Conservation (phyloP, 92 coral and sea anemone species). For the Isaurus tuberculatus region DNA sequence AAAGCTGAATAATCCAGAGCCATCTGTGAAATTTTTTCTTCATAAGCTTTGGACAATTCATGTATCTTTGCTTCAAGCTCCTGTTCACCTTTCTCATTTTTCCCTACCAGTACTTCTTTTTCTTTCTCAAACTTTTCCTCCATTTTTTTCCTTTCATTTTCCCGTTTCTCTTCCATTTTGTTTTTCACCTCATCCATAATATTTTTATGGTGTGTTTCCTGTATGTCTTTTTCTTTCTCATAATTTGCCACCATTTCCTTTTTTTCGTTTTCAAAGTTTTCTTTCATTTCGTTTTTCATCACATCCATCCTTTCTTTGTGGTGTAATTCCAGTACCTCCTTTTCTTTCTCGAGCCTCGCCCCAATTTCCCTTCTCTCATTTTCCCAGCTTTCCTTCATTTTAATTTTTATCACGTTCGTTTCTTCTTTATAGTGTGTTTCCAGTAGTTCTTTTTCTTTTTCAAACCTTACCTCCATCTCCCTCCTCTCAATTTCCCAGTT, state of each 20-base stretch:
- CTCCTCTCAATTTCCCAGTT: slow-evolving; percentile 64
- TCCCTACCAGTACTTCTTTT: neutral
- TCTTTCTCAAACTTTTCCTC: slow-evolving; percentile 62
- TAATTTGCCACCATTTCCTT: slow-evolving; percentile 56
- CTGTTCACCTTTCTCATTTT: slow-evolving; percentile 41
- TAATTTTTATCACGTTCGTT: slow-evolving; percentile 54
- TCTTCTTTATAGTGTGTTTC: slow-evolving; percentile 46
- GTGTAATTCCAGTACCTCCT: slow-evolving; percentile 45
- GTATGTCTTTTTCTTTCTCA: slow-evolving; percentile 51
- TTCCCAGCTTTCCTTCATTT: slow-evolving; percentile 57
- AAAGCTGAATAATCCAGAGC: slow-evolving; percentile 63
- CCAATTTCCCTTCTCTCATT: slow-evolving; percentile 66
- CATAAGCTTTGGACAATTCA: slow-evolving; percentile 58
- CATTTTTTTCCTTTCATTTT: slow-evolving; percentile 61
- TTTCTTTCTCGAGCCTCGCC: slow-evolving; percentile 57
- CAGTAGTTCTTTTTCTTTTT: slow-evolving; percentile 55
- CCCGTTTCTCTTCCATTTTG: slow-evolving; percentile 55
- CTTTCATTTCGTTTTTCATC: slow-evolving; percentile 54
- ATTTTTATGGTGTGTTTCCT: slow-evolving; percentile 47
- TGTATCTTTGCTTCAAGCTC: slow-evolving; percentile 59
- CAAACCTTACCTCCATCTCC: slow-evolving; percentile 52
- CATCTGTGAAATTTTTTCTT: slow-evolving; percentile 55
- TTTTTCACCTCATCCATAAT: slow-evolving; percentile 55
- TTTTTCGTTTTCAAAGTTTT: slow-evolving; percentile 62
- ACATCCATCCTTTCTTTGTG: slow-evolving; percentile 50